phyloP scores from a whole-genome alignment of 2,113 vertebrate genomes.

The Microcebus tavaratra region DNA sequence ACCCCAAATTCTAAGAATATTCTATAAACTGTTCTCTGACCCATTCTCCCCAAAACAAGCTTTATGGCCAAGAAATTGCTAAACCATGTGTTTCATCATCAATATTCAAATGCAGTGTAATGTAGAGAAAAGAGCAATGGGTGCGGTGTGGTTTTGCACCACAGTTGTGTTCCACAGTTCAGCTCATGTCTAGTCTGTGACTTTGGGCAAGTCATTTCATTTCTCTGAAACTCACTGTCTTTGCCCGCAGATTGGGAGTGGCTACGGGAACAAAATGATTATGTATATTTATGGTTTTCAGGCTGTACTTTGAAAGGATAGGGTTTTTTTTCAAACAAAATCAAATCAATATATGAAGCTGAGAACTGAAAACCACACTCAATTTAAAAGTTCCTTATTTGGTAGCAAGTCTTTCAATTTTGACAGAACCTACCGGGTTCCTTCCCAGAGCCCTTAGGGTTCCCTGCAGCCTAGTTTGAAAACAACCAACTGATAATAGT shows the following conservation, averaged over 20 bases:
- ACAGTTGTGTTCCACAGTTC: not conserved
- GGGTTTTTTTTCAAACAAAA: not conserved
- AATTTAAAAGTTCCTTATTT: not conserved
- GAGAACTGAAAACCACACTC: not conserved
- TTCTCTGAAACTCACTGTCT: not conserved
- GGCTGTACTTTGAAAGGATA: not conserved
- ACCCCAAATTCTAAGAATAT: conserved; percentile 46
- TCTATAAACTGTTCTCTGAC: conserved; percentile 46
- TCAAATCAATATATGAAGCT: not conserved
- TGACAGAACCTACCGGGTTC: not conserved
- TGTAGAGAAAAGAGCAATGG: conserved; percentile 58
- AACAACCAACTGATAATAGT: not conserved
- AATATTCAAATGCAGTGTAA: not conserved
- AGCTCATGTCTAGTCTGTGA: not conserved
- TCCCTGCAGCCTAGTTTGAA: not conserved
- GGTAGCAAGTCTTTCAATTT: not conserved
- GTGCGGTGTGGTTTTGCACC: not conserved
- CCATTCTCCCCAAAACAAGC: conserved; percentile 28
- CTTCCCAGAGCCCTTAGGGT: not conserved
- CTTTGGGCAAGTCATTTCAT: not conserved
- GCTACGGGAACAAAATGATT: not conserved
- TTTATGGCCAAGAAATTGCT: conserved; percentile 59
- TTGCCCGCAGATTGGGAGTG: not conserved
- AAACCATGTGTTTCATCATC: conserved; percentile 52
- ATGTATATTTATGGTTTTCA: not conserved